Conservation (phyloP, 2,113 vertebrate species). For the Delphinus delphis region DNA sequence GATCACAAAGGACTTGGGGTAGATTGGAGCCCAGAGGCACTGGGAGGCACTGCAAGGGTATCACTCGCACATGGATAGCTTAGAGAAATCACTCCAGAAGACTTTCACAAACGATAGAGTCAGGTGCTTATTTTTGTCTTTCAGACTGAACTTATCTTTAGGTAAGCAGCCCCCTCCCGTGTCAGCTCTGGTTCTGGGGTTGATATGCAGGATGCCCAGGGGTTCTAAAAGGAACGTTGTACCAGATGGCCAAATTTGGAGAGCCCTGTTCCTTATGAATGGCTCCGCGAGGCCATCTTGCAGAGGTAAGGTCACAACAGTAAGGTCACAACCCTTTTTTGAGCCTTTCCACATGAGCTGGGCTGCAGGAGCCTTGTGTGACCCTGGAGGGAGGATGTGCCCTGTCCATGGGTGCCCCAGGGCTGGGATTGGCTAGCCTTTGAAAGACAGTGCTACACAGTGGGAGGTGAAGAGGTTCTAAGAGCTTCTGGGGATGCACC, state of each 20-base stretch:
- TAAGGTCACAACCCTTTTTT: not conserved
- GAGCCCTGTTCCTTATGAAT: not conserved
- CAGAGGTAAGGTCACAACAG: not conserved
- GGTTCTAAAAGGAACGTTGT: not conserved
- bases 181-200: not conserved
- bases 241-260: not conserved
- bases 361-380: not conserved
- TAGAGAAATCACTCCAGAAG: not conserved
- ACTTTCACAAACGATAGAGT: not conserved
- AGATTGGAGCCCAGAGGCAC: not conserved
- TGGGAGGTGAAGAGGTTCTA: not conserved
- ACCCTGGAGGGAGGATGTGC: rapidly evolving
- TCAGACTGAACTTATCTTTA: not conserved
- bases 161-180: not conserved
- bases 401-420: rapidly evolving
- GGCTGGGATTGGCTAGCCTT: rapidly evolving
- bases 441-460: not conserved
- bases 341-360: not conserved
- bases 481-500: not conserved
- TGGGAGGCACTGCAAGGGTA: rapidly evolving
- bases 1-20: not conserved
- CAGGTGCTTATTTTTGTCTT: not conserved
- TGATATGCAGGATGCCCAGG: not conserved
- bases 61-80: not conserved
- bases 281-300: not conserved